A percentile compares a stretch with the other conserved stretches of the same genome.
Conservation (phyloP, 2,888 invertebrate genomes). For the Nebria salina region DNA sequence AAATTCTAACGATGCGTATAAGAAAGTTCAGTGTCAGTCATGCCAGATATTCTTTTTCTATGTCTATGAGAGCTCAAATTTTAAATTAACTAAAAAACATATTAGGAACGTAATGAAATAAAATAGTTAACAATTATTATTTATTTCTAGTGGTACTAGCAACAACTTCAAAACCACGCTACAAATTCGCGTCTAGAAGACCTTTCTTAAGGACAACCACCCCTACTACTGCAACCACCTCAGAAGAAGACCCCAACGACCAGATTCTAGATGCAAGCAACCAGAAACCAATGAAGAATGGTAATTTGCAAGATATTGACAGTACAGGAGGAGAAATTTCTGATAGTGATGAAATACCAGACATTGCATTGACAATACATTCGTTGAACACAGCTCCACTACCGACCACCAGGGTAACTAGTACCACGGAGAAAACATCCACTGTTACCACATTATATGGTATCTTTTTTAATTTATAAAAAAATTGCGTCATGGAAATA, state of each 20-base stretch:
- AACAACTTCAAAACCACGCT: constrained; percentile 37
- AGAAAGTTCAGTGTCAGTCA: too few species aligned
- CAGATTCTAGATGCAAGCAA: constrained; percentile 5
- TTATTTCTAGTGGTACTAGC: constrained; percentile 11
- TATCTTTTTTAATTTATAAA: neutral
- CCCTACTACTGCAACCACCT: constrained; percentile 22
- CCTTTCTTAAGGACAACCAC: constrained; percentile 22
- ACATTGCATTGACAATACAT: constrained; percentile 55
- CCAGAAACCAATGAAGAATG: constrained; percentile 27
- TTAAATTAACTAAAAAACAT: neutral
- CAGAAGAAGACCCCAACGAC: constrained; percentile 18
- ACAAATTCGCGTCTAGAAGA: constrained; percentile 27
- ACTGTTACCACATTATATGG: neutral
- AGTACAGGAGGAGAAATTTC: constrained; percentile 23
- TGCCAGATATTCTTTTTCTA: too few species aligned
- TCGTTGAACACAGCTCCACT: constrained; percentile 56
- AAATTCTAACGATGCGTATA: too few species aligned
- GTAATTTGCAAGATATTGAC: constrained; percentile 20
- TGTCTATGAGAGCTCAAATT: neutral
- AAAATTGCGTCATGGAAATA: neutral
- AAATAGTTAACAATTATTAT: neutral
- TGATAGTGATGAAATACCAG: constrained; percentile 52
- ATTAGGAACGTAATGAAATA: neutral
- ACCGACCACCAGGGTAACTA: constrained; percentile 19
- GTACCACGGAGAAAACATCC: neutral